Base-by-base conservation (phyloP, 2,888 invertebrate genomes). In the Perithous albicinctus region DNA sequence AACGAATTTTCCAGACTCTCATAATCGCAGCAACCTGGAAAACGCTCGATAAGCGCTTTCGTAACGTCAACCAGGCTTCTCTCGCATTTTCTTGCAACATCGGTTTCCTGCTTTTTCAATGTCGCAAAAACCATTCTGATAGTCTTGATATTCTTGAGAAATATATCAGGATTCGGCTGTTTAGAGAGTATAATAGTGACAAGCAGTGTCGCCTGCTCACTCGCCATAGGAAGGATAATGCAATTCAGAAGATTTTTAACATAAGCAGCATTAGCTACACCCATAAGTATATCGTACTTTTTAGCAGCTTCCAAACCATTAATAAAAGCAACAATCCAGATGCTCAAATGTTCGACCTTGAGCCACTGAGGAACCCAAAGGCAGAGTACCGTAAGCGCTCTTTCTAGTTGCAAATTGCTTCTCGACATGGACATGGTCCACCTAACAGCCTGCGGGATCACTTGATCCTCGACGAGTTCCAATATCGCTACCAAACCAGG, bases 291-390 rank as follows among this genome's bases (percentile, higher is more conserved):
- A 41, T 94, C 93, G 84, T 93, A 94, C 26, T 94, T 94, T 26
- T 94, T 93, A 35, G 93, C 91, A 1, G 85, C 84, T 73, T 95
- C 95, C 29, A 96, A 92, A 0, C 95, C 95, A 85, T 94, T 94
- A 87, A 97, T 94, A 84, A 96, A 95, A 2, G 95, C 94, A 87
- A 95, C 93, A 1, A 96, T 94, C 94, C 96, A 95, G 8, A 94
- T 93, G 29, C 95, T 95, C 0, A 97, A 93, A 59, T 95, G 94
- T 1, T 95, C 94, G 0, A 95, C 95, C 80, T 94, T 94, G 26
- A 94, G 94, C 94, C 95, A 95, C 73, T 94, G 93, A 0, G 94
- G 93, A 74, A 96, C 91, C 96, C 96, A 97, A n/a, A 93, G 93
- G 87, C 96, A 96, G 0, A 97, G 93, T 61, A 95, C 94, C 20